A percentile compares a stretch with the other conserved stretches of the same genome.
Evolutionary conservation across 2,113 vertebrate species (phyloP).

Genomic region (Rattus rattus): DNA sequence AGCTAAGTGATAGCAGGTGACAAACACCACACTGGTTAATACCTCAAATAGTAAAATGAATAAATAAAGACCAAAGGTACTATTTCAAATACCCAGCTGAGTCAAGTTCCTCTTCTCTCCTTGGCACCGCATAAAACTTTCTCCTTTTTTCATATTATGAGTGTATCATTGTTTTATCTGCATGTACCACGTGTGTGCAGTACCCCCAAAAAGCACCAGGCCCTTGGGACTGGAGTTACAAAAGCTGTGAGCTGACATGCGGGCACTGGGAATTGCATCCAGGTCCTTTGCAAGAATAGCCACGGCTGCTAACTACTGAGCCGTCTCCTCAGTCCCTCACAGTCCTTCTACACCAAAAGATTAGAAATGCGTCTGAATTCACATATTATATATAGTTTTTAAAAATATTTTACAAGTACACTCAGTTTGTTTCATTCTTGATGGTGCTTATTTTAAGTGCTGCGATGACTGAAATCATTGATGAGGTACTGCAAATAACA

Average conservation of each 20-base stretch:
- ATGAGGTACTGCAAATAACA: background rate
- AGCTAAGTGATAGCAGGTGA: conserved; percentile 20
- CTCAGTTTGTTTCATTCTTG: background rate
- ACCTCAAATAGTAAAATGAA: background rate
- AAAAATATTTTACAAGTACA: background rate
- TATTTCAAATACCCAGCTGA: background rate
- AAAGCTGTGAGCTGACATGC: background rate
- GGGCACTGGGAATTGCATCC: background rate
- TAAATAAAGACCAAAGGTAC: conserved; percentile 49
- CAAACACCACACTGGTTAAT: background rate
- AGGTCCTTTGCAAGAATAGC: background rate
- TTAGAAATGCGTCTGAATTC: background rate
- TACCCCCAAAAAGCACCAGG: background rate
- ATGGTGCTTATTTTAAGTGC: background rate
- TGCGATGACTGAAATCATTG: background rate
- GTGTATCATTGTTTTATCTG: background rate
- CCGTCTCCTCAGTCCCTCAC: too few relatives aligned
- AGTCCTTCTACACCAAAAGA: background rate
- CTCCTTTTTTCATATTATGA: background rate
- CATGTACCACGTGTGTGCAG: background rate
- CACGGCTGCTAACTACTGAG: too few relatives aligned
- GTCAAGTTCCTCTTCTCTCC: background rate
- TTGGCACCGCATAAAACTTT: background rate
- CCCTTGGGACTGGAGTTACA: background rate
- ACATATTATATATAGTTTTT: background rate